phyloP scores from a whole-genome alignment of 2,113 vertebrate genomes.

The Montifringilla adamsi region DNA sequence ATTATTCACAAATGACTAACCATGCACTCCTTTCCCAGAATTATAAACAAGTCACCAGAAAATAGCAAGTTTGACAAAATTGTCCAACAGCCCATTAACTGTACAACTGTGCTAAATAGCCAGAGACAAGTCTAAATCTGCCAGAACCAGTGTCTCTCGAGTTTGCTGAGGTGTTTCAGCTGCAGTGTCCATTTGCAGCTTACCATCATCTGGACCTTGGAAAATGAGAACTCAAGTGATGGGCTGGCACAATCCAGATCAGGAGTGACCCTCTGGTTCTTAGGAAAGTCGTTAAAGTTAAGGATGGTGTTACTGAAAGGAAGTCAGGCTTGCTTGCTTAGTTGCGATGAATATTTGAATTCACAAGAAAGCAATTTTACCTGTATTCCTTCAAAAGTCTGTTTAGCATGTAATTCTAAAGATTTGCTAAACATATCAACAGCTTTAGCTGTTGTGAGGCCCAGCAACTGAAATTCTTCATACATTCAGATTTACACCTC shows the following conservation, averaged over 20 bases:
- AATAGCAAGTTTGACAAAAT: conserved; percentile 69
- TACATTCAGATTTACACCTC: not conserved
- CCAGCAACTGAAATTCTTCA: not conserved
- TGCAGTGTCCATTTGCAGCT: conserved; percentile 26
- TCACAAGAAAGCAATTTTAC: not conserved
- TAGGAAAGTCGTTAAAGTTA: not conserved
- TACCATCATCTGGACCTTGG: conserved; percentile 27
- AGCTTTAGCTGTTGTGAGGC: not conserved
- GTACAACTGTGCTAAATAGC: conserved; percentile 61
- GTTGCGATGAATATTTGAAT: not conserved
- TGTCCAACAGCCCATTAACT: conserved; percentile 65
- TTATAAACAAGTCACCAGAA: conserved; percentile 68
- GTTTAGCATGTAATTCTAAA: not conserved
- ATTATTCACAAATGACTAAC: conserved; percentile 73
- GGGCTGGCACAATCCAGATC: not conserved
- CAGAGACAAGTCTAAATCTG: conserved; percentile 58
- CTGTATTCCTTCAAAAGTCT: not conserved
- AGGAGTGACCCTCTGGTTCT: not conserved
- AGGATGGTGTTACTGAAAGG: not conserved
- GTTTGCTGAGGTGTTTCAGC: conserved; percentile 34
- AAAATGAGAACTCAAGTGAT: not conserved
- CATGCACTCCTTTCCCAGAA: conserved; percentile 35
- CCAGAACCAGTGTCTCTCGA: conserved; percentile 14
- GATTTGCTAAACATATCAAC: not conserved
- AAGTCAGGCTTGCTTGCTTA: not conserved